Evolutionary conservation across 2,888 invertebrate species (phyloP), one percentile per base, ranked within the genome.

Genomic region (Lasioglossum pauxillum): DNA sequence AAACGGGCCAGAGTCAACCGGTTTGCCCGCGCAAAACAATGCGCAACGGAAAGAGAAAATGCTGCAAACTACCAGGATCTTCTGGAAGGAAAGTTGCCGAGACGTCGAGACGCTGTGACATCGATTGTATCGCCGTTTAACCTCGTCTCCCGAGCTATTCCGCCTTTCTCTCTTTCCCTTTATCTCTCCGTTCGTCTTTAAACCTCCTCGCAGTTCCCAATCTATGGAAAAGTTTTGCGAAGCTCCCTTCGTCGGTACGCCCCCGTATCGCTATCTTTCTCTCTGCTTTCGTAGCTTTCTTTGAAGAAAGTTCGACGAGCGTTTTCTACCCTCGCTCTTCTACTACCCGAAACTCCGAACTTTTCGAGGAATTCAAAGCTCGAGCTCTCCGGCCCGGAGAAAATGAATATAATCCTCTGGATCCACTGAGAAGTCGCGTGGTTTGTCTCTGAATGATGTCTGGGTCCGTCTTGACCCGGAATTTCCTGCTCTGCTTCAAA

Each of bases 31-130:
- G 35, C 49, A 60, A 60, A 60, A 60, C 27, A 60, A 60, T 12
- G 10, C 3, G 16, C 27, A n/a, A 10, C 60, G 8, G 73, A 35
- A 19, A 69, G 35, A 35, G 67, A 31, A 31, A 31, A 23, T 35
- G 60, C 44, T n/a, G 72, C 31, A 27, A 72, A 44, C n/a, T 72
- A 16, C 23, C n/a, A 31, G 16, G 49, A 49, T 67, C 49, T 31
- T 12, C 5, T 12, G 4, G 19, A 27, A 38, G 23, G 38, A 69
- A 69, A 75, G 35, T 23, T 72, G 67, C 49, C 19, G 19, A 74
- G 71, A 72, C 64, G 46, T 64, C 46, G 60, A 41, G 69, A 72
- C 69, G 53, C 78, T 57, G 75, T 46, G 44, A 75, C 74, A 57
- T 46, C 27, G 31, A 53, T 27, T n/a, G 41, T 35, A 60, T 19